Evolutionary conservation across 1,140 invertebrate species (phyloP).

Genomic region (Lepidurus arcticus): DNA sequence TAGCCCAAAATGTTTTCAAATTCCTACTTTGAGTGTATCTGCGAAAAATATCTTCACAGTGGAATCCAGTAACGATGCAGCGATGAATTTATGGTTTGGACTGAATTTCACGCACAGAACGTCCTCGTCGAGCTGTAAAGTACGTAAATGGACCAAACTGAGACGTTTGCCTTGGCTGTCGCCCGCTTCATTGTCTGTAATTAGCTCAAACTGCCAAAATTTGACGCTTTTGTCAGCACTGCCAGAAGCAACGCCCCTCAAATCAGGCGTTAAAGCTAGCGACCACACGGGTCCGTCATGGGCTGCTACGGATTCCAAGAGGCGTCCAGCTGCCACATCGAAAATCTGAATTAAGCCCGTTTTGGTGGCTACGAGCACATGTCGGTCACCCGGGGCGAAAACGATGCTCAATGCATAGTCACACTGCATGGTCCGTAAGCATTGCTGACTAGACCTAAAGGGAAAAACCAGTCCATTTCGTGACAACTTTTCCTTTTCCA

Average conservation of each 20-base stretch:
- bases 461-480: too few relatives aligned
- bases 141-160: constrained; percentile 70
- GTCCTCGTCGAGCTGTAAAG: constrained; percentile 78
- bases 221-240: constrained; percentile 85
- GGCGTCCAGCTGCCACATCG: constrained; percentile 71
- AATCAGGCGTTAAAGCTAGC: constrained; percentile 66
- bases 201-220: constrained; percentile 89
- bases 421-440: constrained; percentile 69
- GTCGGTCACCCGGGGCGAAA: constrained; percentile 87
- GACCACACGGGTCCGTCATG: constrained; percentile 73
- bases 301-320: constrained; percentile 66
- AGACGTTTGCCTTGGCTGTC: constrained; percentile 60
- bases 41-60: constrained; percentile 94
- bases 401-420: constrained; percentile 59
- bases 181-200: constrained; percentile 53
- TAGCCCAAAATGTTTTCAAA: constrained; percentile 24
- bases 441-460: constrained; percentile 63
- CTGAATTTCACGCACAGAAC: constrained; percentile 76
- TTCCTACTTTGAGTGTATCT: constrained; percentile 79
- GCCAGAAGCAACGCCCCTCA: constrained; percentile 72
- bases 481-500: neutral
- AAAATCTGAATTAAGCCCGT: constrained; percentile 78
- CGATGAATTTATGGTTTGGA: constrained; percentile 79
- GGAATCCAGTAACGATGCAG: constrained; percentile 81
- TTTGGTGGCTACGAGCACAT: constrained; percentile 82